Evolutionary conservation across 2,888 invertebrate genomes (phyloP).

Genomic region (Eueremaeus valkanovi): DNA sequence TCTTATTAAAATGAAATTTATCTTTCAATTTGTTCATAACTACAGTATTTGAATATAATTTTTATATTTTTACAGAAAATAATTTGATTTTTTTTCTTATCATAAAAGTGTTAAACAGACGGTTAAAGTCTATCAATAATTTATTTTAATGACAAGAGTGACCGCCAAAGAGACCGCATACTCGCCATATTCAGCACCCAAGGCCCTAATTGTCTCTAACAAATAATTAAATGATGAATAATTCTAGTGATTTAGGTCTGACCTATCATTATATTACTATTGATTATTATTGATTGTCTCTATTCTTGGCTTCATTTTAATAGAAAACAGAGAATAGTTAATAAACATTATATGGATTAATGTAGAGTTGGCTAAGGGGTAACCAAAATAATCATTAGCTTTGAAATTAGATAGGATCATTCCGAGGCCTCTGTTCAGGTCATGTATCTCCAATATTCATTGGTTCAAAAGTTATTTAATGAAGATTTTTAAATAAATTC

Average conservation of each 20-base stretch:
- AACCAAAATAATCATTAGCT: too few species aligned
- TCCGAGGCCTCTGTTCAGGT: too few species aligned
- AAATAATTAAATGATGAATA: slow-evolving; percentile 14
- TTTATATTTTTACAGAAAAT: neutral
- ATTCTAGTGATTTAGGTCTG: neutral
- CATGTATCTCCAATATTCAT: too few species aligned
- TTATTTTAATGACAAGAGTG: slow-evolving; percentile 16
- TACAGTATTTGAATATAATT: neutral
- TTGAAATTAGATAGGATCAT: too few species aligned
- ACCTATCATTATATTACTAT: slow-evolving; percentile 1
- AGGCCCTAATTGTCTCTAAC: slow-evolving; percentile 4
- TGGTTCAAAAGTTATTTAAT: too few species aligned
- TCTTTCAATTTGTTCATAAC: neutral
- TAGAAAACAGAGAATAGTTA: neutral
- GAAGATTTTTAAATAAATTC: too few species aligned
- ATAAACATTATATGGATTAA: too few species aligned
- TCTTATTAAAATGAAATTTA: neutral
- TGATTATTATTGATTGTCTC: slow-evolving; percentile 23
- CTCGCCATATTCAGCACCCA: slow-evolving; percentile 11
- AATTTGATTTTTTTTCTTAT: neutral
- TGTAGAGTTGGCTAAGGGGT: too few species aligned
- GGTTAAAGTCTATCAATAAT: neutral
- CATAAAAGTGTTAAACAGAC: neutral
- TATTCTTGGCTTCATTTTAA: neutral
- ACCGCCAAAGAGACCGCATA: slow-evolving; percentile 18